phyloP scores from a whole-genome alignment of 1,140 invertebrate species.

The Eufriesea mexicana region DNA sequence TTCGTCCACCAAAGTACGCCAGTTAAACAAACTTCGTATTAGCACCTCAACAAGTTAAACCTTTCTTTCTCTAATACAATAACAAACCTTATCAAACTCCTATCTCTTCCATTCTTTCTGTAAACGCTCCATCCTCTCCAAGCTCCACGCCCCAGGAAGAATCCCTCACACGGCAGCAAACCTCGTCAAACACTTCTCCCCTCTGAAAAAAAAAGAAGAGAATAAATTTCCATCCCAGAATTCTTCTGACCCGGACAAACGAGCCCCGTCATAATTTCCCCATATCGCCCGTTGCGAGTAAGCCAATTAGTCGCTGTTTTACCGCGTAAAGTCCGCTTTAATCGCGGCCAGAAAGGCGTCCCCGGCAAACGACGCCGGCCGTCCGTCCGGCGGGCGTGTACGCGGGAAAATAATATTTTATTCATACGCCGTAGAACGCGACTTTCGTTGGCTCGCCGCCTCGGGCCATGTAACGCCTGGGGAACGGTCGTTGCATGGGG shows the following conservation, averaged over 20 bases:
- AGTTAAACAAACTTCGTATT: too few relatives aligned
- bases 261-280: neutral
- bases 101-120: too few relatives aligned
- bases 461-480: slow-evolving; percentile 58
- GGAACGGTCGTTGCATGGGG: slow-evolving; percentile 41
- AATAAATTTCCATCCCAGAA: neutral
- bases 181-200: neutral
- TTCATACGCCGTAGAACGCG: slow-evolving; percentile 63
- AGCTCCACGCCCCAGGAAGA: neutral
- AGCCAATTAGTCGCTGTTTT: slow-evolving; percentile 37
- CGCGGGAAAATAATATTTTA: slow-evolving; percentile 69
- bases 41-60: too few relatives aligned
- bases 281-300: neutral
- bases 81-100: too few relatives aligned
- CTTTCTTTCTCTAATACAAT: too few relatives aligned
- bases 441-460: slow-evolving; percentile 56
- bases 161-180: neutral
- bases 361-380: slow-evolving; percentile 6
- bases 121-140: too few relatives aligned
- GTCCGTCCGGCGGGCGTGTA: neutral
- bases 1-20: too few relatives aligned
- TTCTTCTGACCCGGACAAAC: neutral
- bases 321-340: slow-evolving; percentile 38
- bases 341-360: slow-evolving; percentile 6
- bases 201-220: neutral